Evolutionary conservation across 2,797 vertebrate genomes (phyloP), one percentile per base, ranked within the genome.

Genomic region (Sebastes iracundus): DNA sequence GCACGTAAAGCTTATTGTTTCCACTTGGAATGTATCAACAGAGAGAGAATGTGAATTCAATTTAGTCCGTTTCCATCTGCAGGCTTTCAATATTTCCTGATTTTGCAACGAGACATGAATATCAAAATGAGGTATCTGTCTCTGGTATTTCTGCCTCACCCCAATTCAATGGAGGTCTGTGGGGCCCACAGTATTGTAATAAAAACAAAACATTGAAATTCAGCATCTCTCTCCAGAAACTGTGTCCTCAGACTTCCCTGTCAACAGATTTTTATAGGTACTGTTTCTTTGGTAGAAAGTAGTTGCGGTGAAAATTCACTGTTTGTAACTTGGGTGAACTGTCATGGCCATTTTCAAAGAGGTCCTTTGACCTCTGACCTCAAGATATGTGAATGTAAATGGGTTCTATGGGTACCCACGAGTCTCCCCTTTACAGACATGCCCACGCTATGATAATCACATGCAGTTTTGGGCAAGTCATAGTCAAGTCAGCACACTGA

Each of bases 11-110:
- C 49, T 58, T 65, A 33, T 67, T 83, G 67, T 91, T 82, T 81
- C 64, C 69, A 46, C 79, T 83, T 72, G 60, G 73, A 85, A 64
- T 59, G 10, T 33, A 46, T 67, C 71, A 81, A 81, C 73, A 71
- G 22, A 68, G 28, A 68, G 72, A 42, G 55, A 80, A 78, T 67
- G 58, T 75, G 46, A 79, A 81, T 87, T 75, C 55, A 79, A 85
- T 87, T 22, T 62, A 46, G 35, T 71, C 33, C 28, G 30, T 87
- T 86, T 81, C 66, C 77, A 63, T 79, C 38, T 81, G 52, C 56
- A 22, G 18, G 71, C 25, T 83, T 79, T 80, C 60, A 71, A 13
- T 83, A 53, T 72, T 73, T 80, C 9, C 49, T 66, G 72, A 79
- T 66, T 75, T 73, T 83, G 73, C 42, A 22, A 62, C 67, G 60